phyloP scores from a whole-genome alignment of 2,888 invertebrate species.

The Caenorhabditis drosophilae region DNA sequence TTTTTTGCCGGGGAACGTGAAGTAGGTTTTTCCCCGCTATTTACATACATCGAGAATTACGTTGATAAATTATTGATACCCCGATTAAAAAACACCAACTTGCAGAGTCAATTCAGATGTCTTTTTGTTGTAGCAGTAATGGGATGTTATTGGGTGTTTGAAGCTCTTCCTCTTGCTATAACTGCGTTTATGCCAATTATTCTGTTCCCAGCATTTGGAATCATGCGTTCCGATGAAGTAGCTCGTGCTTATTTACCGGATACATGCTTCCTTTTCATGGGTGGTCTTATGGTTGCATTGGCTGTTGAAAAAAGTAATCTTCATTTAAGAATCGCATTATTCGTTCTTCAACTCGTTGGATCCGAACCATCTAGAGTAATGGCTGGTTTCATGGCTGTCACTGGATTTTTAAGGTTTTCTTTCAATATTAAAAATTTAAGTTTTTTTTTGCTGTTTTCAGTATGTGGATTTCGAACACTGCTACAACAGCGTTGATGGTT shows the following conservation, averaged over 20 bases:
- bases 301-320: constrained; percentile 67
- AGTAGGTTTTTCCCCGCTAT: too few relatives aligned
- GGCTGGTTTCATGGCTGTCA: constrained; percentile 67
- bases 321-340: constrained; percentile 59
- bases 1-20: constrained; percentile 18
- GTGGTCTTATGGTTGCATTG: constrained; percentile 67
- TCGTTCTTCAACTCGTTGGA: constrained; percentile 54
- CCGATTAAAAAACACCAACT: too few relatives aligned
- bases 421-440: not conserved
- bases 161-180: constrained; percentile 62
- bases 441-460: constrained; percentile 39
- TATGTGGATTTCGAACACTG: constrained; percentile 71
- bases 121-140: constrained; percentile 60
- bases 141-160: constrained; percentile 64
- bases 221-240: constrained; percentile 58
- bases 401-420: constrained; percentile 59
- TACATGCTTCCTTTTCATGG: constrained; percentile 68
- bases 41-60: too few relatives aligned
- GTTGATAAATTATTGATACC: too few relatives aligned
- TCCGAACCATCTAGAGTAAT: constrained; percentile 63
- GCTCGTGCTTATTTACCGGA: constrained; percentile 64
- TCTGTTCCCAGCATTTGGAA: constrained; percentile 61
- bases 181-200: constrained; percentile 66
- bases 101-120: constrained; percentile 45
- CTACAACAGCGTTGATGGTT: constrained; percentile 78